Percentiles rank a stretch among this genome's conserved stretches.
phyloP scores from a whole-genome alignment of 2,113 vertebrate species.

The Pelmatolapia mariae region DNA sequence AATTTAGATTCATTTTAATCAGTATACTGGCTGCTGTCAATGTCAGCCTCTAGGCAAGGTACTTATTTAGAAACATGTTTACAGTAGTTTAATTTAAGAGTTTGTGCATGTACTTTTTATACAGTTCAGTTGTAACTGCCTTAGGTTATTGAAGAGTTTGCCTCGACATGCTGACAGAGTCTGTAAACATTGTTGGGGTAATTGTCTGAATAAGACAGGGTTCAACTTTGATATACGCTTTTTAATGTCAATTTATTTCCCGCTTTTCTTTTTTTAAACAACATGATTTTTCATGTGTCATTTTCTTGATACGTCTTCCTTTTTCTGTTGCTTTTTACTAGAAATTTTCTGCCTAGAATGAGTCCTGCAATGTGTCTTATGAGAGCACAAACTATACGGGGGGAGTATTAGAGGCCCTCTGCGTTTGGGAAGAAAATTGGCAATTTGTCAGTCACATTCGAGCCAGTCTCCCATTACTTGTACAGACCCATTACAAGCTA shows the following conservation, averaged over 20 bases:
- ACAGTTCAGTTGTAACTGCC: constrained; percentile 3
- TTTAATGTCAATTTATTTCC: not conserved
- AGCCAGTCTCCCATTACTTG: constrained; percentile 43
- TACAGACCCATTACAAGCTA: constrained; percentile 34
- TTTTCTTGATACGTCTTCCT: constrained; percentile 3
- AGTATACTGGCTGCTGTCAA: not conserved
- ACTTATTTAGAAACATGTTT: constrained; percentile 14
- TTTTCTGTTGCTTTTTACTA: not conserved
- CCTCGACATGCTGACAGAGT: not conserved
- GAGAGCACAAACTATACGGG: constrained; percentile 7
- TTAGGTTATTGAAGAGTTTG: constrained; percentile 3
- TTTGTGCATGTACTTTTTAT: constrained; percentile 10
- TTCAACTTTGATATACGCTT: not conserved
- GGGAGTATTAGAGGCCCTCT: constrained; percentile 10
- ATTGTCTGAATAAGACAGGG: constrained; percentile 32
- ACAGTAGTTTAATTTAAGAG: not conserved
- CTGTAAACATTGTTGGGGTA: constrained; percentile 19
- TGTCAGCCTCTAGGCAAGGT: not conserved
- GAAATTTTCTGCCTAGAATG: not conserved
- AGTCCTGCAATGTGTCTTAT: constrained; percentile 17
- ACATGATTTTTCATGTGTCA: not conserved
- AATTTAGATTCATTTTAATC: constrained; percentile 5
- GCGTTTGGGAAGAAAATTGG: constrained; percentile 39
- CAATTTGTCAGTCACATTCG: constrained; percentile 46
- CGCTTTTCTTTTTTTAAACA: not conserved